These are phyloP conservation scores for Drosophila miranda DNA, from an alignment of 1,140 invertebrate species.

Conservation along the genomic window DNA sequence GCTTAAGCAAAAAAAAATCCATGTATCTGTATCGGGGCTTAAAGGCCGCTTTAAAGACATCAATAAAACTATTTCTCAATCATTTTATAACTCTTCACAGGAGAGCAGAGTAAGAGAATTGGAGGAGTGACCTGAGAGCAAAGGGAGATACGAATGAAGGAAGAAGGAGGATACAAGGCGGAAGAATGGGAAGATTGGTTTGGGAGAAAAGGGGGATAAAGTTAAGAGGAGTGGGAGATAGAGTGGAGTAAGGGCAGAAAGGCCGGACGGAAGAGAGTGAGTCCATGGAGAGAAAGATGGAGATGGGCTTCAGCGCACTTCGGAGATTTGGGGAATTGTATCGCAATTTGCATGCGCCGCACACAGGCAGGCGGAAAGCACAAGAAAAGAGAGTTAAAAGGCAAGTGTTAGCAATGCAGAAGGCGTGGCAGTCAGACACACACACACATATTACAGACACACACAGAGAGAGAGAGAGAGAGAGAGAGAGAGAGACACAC, in stretches of 20 bases:
- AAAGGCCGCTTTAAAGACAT: conserved; percentile 48
- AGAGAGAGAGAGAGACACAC: background rate
- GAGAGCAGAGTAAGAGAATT: background rate
- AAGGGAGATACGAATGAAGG: no score
- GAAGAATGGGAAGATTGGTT: background rate
- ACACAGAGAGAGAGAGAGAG: background rate
- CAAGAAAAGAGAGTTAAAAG: conserved; percentile 34
- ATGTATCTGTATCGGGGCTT: conserved; percentile 13
- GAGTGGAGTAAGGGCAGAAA: conserved; percentile 2
- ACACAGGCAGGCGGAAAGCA: conserved; percentile 26
- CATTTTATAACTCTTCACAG: conserved; percentile 19
- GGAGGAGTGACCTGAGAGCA: conserved; percentile 3
- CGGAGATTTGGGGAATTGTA: conserved; percentile 77
- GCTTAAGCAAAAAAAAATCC: conserved; percentile 24
- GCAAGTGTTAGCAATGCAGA: conserved; percentile 50
- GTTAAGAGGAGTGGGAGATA: background rate
- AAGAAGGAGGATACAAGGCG: background rate
- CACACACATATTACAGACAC: conserved; percentile 2
- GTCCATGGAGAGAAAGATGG: no score
- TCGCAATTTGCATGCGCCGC: conserved; percentile 74
- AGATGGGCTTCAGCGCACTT: conserved; percentile 37
- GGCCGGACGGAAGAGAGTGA: background rate
- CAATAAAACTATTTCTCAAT: conserved; percentile 65
- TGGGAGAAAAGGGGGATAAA: no score
- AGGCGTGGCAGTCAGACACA: conserved; percentile 24